Evolutionary conservation across 1,140 invertebrate species (phyloP), one percentile per base, ranked within the genome.

Genomic region (Homarus americanus): DNA sequence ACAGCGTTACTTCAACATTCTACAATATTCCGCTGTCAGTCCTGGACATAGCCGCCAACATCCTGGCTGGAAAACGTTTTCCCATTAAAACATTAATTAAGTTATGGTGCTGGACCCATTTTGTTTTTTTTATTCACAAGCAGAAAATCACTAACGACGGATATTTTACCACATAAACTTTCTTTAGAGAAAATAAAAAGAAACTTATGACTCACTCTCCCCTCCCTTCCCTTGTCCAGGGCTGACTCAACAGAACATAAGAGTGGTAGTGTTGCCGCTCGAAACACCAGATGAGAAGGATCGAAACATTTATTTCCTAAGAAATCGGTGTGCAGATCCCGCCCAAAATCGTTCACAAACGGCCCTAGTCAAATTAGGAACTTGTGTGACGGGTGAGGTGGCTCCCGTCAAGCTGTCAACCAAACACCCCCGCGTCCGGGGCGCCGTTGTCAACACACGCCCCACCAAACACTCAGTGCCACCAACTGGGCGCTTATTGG

Each of bases 301-400:
- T 72, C 24, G 12, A 53, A 20, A 49, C 63, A 20, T 24, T 63
- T 63, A 63, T 63, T 63, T 28, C 15, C 7, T 32, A 66, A 28
- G 63, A 66, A 28, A 20, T 32, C 28, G n/a, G 44, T 73, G 32
- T 32, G 17, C 44, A 32, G 5, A 73, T 40, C 44, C 36, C 66
- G 34, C 38, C 38, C 79, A 53, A 49, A 28, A 49, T 53, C 41
- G 34, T 85, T 85, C 66, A n/a, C 40, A 58, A 84, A 44, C 63
- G 82, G 82, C 82, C 36, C 73, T 79, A 89, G 87, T 90, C 80
- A 90, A 90, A 90, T 90, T 90, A 90, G 87, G 87, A 90, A 90
- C 87, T 90, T 90, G 79, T 83, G 69, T 40, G 80, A 88, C 72
- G 87, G 87, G 82, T 36, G 53, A 44, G 80, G 72, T 63, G 72